A percentile compares a stretch with the other conserved stretches of the same genome.
These are phyloP conservation scores for Eurytoma adleriae DNA, from an alignment of 2,888 invertebrate genomes.

Conservation along the genomic window DNA sequence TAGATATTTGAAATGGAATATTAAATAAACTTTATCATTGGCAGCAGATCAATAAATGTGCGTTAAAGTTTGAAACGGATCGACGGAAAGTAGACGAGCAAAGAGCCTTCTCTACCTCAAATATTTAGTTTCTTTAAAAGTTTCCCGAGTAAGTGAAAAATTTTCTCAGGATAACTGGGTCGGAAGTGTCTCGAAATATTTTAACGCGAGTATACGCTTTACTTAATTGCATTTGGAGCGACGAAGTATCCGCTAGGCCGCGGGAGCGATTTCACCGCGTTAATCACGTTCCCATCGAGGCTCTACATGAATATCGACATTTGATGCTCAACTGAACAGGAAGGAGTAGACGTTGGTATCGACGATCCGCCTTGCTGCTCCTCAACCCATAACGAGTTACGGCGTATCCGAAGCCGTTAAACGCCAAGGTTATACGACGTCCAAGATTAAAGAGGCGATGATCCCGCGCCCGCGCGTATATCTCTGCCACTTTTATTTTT, in stretches of 20 bases:
- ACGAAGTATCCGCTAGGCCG: neutral
- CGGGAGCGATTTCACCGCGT: neutral
- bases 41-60: too few species aligned
- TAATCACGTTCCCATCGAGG: neutral
- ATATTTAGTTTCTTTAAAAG: too few species aligned
- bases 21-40: too few species aligned
- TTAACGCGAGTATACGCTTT: too few species aligned
- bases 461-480: neutral
- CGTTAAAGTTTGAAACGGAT: too few species aligned
- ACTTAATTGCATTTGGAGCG: too few species aligned
- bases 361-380: neutral
- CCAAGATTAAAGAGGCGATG: neutral
- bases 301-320: neutral
- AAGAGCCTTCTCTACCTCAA: too few species aligned
- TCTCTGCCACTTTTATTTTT: neutral
- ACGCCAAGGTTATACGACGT: neutral
- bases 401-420: slow-evolving; percentile 22
- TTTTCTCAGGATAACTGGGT: too few species aligned
- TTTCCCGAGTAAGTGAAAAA: too few species aligned
- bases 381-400: neutral
- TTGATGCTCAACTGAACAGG: neutral
- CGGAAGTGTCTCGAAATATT: too few species aligned
- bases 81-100: too few species aligned
- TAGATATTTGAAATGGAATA: too few species aligned
- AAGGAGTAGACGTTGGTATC: neutral